These are phyloP conservation scores for Calliscelio sp. DNA, from an alignment of 2,888 invertebrate genomes.

Conservation along the genomic window DNA sequence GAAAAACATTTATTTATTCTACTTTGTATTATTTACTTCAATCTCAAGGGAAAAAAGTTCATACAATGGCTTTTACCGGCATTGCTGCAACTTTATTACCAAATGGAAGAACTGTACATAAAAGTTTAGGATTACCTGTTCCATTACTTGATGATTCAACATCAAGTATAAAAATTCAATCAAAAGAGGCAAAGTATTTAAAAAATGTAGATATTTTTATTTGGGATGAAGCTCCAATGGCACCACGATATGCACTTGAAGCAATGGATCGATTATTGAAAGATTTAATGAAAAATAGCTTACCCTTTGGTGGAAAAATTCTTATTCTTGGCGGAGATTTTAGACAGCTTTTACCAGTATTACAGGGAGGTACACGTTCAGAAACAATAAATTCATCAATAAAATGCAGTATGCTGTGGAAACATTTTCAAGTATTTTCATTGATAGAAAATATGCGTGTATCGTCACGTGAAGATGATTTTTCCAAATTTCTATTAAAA, in stretches of 20 bases:
- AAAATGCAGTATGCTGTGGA: slow-evolving; percentile 2
- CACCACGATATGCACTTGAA: slow-evolving; percentile 10
- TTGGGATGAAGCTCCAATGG: slow-evolving; percentile 6
- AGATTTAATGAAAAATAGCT: slow-evolving; percentile 9
- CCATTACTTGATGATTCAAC: no score
- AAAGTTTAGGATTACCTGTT: neutral
- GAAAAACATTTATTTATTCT: slow-evolving; percentile 2
- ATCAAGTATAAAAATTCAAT: neutral
- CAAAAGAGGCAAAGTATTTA: slow-evolving; percentile 3
- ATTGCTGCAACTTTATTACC: neutral
- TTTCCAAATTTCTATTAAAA: slow-evolving; percentile 1
- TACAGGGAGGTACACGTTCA: no score
- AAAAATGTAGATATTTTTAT: slow-evolving; percentile 9
- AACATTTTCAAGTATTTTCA: slow-evolving; percentile 4
- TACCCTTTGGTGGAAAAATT: slow-evolving; percentile 6
- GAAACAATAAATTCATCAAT: slow-evolving; percentile 6
- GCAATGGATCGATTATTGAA: neutral
- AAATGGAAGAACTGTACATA: slow-evolving; percentile 24
- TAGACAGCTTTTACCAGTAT: neutral
- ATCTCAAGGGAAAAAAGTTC: neutral
- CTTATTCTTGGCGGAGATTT: neutral
- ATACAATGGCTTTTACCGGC: neutral
- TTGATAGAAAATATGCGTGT: slow-evolving; percentile 25
- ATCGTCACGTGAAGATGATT: slow-evolving; percentile 3
- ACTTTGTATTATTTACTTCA: slow-evolving; percentile 1